Conservation (phyloP, 2,888 invertebrate species). For the Drosophila leonis region DNA sequence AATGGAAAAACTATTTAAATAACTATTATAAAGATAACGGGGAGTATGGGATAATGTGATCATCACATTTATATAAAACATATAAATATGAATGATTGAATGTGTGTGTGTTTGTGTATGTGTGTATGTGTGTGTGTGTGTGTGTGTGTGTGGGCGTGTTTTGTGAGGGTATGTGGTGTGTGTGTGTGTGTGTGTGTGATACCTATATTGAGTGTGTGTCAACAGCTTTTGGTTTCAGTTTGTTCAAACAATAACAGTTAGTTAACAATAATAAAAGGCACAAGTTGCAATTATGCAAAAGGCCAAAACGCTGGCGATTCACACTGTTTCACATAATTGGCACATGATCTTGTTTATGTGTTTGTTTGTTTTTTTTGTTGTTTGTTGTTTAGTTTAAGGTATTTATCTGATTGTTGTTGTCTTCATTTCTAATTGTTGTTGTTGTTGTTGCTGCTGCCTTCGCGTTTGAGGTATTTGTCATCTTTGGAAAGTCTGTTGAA, state of each 20-base stretch:
- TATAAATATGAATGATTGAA: constrained; percentile 26
- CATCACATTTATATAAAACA: constrained; percentile 14
- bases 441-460: constrained; percentile 62
- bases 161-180: constrained; percentile 11
- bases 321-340: constrained; percentile 69
- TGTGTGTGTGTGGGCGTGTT: constrained; percentile 24
- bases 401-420: constrained; percentile 33
- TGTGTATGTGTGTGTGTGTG: constrained; percentile 15
- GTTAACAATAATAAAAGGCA: constrained; percentile 79
- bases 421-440: constrained; percentile 40
- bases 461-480: constrained; percentile 81
- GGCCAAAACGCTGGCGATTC: constrained; percentile 77
- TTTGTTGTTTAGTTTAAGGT: constrained; percentile 31
- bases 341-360: constrained; percentile 61
- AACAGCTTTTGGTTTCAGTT: constrained; percentile 78
- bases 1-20: constrained; percentile 76
- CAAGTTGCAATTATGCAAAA: constrained; percentile 77
- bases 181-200: constrained; percentile 31
- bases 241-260: constrained; percentile 75
- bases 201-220: constrained; percentile 56
- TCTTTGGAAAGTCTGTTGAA: constrained; percentile 78
- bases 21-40: constrained; percentile 64
- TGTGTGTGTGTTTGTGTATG: constrained; percentile 8
- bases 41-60: constrained; percentile 30
- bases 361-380: constrained; percentile 26